Conservation (phyloP, 2,888 invertebrate species). For the Agrotis exclamationis region DNA sequence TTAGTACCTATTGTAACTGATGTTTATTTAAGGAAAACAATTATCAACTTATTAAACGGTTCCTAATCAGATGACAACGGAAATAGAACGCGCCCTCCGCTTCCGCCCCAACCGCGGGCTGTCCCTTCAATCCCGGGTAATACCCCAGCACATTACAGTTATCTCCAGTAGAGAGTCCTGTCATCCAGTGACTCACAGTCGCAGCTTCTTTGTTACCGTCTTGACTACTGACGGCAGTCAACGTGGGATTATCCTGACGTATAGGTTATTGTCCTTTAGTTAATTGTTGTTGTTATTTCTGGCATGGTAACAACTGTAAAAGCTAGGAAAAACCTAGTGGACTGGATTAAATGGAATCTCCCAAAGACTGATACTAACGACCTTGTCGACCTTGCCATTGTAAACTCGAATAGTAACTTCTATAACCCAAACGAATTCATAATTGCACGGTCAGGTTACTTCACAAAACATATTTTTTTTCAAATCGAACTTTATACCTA, state of each 20-base stretch:
- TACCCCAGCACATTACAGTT: constrained; percentile 16
- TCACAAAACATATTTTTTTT: background rate
- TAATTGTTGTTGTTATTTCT: no score
- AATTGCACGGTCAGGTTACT: background rate
- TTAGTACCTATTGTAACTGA: background rate
- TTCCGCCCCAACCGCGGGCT: constrained; percentile 26
- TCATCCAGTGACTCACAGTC: constrained; percentile 7
- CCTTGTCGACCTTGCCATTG: constrained; percentile 3
- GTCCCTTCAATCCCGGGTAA: constrained; percentile 19
- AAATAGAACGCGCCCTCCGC: background rate
- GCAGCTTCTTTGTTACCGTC: background rate
- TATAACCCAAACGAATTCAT: background rate
- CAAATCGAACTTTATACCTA: constrained; percentile 4
- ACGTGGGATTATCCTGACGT: background rate
- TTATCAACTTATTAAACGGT: background rate
- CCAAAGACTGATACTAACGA: constrained; percentile 2
- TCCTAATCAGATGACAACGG: background rate
- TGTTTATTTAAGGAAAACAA: background rate
- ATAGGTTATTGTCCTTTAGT: background rate
- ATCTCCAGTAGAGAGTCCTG: background rate
- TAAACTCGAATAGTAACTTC: constrained; percentile 3
- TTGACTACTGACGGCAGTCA: background rate
- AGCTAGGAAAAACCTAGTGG: constrained; percentile 20
- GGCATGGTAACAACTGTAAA: background rate
- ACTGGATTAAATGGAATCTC: constrained; percentile 9